Evolutionary conservation across 1,140 invertebrate genomes (phyloP).

Genomic region (Hycleus cichorii): DNA sequence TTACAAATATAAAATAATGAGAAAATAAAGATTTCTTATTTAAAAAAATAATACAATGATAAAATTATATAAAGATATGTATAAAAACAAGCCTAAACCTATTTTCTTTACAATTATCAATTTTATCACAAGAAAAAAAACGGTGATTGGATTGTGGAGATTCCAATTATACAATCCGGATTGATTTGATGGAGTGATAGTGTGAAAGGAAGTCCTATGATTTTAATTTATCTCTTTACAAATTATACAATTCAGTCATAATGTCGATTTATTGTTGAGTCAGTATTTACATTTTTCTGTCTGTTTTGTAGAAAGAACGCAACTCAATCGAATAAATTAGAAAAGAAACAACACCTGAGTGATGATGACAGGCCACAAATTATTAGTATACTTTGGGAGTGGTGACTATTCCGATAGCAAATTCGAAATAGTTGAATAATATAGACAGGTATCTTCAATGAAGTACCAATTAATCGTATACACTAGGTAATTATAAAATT

Average conservation of each 20-base stretch:
- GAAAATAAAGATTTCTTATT: slow-evolving; percentile 5
- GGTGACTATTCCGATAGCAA: too few species aligned
- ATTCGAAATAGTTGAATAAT: too few species aligned
- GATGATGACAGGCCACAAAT: slow-evolving; percentile 24
- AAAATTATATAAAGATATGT: slow-evolving; percentile 16
- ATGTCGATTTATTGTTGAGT: slow-evolving; percentile 9
- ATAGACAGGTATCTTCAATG: too few species aligned
- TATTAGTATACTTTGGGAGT: slow-evolving; percentile 4
- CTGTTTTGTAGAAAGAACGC: not conserved
- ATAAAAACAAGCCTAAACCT: slow-evolving; percentile 7
- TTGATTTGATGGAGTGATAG: not conserved
- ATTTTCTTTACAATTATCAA: too few species aligned
- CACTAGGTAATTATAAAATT: too few species aligned
- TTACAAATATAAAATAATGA: slow-evolving; percentile 14
- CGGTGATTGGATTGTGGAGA: too few species aligned
- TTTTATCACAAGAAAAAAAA: too few species aligned
- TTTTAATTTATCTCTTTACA: slow-evolving; percentile 11
- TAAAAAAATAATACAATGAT: slow-evolving; percentile 6
- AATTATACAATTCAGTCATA: slow-evolving; percentile 26
- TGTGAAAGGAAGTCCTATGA: slow-evolving; percentile 10
- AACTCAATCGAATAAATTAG: not conserved
- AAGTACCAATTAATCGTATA: too few species aligned
- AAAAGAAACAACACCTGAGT: slow-evolving; percentile 20
- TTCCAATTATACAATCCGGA: too few species aligned
- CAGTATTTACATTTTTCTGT: slow-evolving; percentile 4